These are phyloP conservation scores for Diadegma fenestrale DNA, from an alignment of 2,888 invertebrate species.

Conservation along the genomic window DNA sequence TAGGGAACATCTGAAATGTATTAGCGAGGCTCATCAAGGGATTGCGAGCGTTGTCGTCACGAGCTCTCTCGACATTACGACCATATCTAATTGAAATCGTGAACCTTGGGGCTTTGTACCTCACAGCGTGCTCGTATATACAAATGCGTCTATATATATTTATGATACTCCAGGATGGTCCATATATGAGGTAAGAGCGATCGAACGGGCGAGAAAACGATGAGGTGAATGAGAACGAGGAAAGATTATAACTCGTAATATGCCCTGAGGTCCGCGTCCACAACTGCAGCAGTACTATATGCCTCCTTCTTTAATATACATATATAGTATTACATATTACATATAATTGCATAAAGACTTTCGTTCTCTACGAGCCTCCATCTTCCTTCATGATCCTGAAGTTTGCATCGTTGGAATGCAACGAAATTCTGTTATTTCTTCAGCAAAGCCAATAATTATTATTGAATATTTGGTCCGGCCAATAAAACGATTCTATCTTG, in stretches of 20 bases:
- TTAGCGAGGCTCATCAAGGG: slow-evolving; percentile 76
- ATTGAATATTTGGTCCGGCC: no score
- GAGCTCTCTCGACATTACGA: slow-evolving; percentile 76
- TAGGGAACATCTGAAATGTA: slow-evolving; percentile 46
- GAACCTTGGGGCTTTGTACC: slow-evolving; percentile 70
- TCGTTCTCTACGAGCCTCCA: slow-evolving; percentile 37
- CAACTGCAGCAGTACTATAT: slow-evolving; percentile 19
- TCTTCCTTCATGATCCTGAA: slow-evolving; percentile 52
- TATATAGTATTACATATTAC: background rate
- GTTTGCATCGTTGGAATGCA: no score
- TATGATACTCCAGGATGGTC: slow-evolving; percentile 2
- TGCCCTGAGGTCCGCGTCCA: slow-evolving; percentile 58
- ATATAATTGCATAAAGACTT: slow-evolving; percentile 9
- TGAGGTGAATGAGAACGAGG: slow-evolving; percentile 58
- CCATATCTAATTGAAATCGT: slow-evolving; percentile 80
- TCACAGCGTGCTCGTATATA: slow-evolving; percentile 56
- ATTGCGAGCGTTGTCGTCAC: slow-evolving; percentile 69
- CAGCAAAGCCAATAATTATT: no score
- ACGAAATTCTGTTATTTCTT: no score
- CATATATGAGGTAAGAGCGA: slow-evolving; percentile 41
- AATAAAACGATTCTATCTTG: no score
- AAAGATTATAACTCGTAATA: slow-evolving; percentile 66
- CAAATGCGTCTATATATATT: background rate
- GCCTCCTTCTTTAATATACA: slow-evolving; percentile 28
- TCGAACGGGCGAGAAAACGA: slow-evolving; percentile 64